Percentiles rank a stretch among this genome's conserved stretches.
These are phyloP conservation scores for Drosophila serrata DNA, from an alignment of 1,140 invertebrate genomes.

Conservation along the genomic window DNA sequence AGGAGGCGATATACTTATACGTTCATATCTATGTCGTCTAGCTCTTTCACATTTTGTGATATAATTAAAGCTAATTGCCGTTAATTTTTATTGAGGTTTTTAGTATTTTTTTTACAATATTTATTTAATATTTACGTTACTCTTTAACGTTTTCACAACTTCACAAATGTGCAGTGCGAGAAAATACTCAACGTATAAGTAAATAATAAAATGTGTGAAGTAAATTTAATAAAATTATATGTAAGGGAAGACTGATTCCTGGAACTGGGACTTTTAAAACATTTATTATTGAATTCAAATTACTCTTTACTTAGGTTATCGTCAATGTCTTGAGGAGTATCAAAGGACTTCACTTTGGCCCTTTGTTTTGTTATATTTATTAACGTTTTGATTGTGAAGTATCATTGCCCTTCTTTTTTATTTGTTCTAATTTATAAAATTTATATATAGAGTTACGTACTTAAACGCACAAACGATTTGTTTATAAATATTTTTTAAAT, in stretches of 20 bases:
- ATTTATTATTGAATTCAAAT: neutral
- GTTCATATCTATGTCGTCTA: constrained; percentile 12
- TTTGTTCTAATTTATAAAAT: too few relatives aligned
- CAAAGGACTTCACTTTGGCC: neutral
- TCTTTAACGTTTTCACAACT: constrained; percentile 75
- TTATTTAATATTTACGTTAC: constrained; percentile 69
- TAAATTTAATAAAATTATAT: neutral
- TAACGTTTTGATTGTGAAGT: neutral
- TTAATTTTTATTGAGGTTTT: constrained; percentile 63
- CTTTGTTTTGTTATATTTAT: too few relatives aligned
- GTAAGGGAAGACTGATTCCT: too few relatives aligned
- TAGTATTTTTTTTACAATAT: constrained; percentile 48
- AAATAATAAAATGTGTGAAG: neutral
- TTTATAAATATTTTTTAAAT: neutral
- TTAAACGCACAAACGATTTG: too few relatives aligned
- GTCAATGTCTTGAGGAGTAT: neutral
- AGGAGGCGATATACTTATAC: constrained; percentile 2
- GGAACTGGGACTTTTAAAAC: too few relatives aligned
- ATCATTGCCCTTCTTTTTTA: neutral
- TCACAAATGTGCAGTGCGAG: constrained; percentile 12
- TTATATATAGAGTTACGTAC: too few relatives aligned
- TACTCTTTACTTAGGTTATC: too few relatives aligned
- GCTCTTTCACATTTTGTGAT: constrained; percentile 13
- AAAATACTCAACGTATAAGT: neutral
- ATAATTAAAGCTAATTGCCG: constrained; percentile 70